Evolutionary conservation across 2,797 vertebrate genomes (phyloP), one percentile per base, ranked within the genome.

Genomic region (Tauraco hartlaubi): DNA sequence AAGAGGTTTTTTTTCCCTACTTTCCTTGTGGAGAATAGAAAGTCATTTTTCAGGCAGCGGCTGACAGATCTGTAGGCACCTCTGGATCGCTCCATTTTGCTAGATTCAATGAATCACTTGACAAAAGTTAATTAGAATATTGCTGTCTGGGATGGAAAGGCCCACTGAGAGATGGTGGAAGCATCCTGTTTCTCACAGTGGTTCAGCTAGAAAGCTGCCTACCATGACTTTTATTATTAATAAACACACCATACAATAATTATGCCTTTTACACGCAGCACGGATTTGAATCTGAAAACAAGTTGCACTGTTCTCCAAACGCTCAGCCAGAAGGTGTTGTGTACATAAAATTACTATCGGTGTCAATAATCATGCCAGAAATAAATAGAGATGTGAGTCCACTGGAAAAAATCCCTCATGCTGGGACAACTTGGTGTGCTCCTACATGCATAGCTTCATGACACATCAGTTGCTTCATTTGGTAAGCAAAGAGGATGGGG

Each of bases 91-190:
- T 97, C 94, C 85, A 93, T 92, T 96, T 97, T 97, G 87, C 78
- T 68, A 74, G 93, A 97, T 82, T 97, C 97, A 96, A 55, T 91
- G 97, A 97, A 96, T 94, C 95, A 97, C 97, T 97, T 97, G 94
- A 97, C 92, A 96, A 97, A 97, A 98, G 96, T 97, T 98, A 98
- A 98, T 98, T 98, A 96, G 96, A 92, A 55, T 77, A 80, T 77
- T 73, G 58, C 91, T 97, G 92, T 69, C 95, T 98, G 85, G 75
- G 86, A 95, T 92, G 86, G 77, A 86, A 92, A 76, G 88, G 91
- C 96, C 96, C 94, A 86, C 91, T 74, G 94, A 85, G 96, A 95
- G 67, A 96, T 86, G 69, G 64, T 88, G 92, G 87, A 91, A 94
- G 85, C 72, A 62, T 90, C 94, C 94, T 9, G 46, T 91, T 94